These are phyloP conservation scores for Nomada flava DNA, from an alignment of 2,888 invertebrate species.

Conservation along the genomic window DNA sequence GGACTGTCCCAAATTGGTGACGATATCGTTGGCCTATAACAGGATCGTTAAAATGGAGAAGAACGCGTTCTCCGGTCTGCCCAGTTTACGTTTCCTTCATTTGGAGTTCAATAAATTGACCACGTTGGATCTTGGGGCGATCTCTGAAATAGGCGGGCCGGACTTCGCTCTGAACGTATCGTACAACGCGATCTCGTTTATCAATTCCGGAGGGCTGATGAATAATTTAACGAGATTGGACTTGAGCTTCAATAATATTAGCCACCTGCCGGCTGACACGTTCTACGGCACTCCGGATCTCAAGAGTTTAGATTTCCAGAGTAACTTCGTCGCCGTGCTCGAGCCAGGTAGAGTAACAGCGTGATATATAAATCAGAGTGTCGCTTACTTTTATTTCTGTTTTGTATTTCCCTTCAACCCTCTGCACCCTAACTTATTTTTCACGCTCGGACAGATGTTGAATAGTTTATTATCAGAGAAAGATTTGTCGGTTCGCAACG, in stretches of 20 bases:
- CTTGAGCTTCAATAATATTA: constrained; percentile 93
- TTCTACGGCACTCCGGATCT: constrained; percentile 90
- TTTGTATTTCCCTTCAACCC: too few relatives aligned
- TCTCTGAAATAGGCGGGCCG: constrained; percentile 83
- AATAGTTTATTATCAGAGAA: too few relatives aligned
- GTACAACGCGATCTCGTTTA: constrained; percentile 89
- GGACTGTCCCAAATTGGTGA: constrained; percentile 91
- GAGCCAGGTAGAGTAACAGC: constrained; percentile 87
- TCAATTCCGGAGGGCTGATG: constrained; percentile 85
- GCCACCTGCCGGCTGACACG: constrained; percentile 87
- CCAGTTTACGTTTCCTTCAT: constrained; percentile 91
- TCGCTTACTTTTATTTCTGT: too few relatives aligned
- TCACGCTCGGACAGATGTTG: too few relatives aligned
- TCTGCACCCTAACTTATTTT: too few relatives aligned
- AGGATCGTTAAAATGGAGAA: constrained; percentile 90
- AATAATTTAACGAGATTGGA: constrained; percentile 93
- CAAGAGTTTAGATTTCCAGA: constrained; percentile 91
- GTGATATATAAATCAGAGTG: not conserved
- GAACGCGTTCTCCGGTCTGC: constrained; percentile 90
- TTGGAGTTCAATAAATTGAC: constrained; percentile 92
- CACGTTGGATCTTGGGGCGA: constrained; percentile 85
- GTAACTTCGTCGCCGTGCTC: constrained; percentile 91
- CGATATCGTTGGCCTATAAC: constrained; percentile 94
- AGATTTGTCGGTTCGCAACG: too few relatives aligned
- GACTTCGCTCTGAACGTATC: constrained; percentile 92